Base-by-base conservation (phyloP, 2,888 invertebrate genomes). In the Andricus curvator region DNA sequence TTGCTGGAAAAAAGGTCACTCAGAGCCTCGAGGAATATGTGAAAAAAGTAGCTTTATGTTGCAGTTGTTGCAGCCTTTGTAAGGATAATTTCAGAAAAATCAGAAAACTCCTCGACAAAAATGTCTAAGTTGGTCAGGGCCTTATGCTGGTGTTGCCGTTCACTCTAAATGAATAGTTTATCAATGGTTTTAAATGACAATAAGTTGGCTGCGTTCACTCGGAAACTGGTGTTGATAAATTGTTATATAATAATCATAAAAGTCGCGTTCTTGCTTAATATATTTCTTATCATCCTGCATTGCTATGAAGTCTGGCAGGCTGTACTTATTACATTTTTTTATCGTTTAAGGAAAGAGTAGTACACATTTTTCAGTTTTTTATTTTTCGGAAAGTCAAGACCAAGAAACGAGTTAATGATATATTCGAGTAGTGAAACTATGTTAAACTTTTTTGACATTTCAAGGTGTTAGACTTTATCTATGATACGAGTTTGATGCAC, bases 141-240 rank as follows among this genome's bases (percentile, higher is more conserved):
- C 77, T 66, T 48, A 70, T 56, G 44, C 70, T 74, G 0, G 74
- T 74, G 17, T 20, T 74, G 65, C 81, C 77, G 56, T 76, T 80
- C 78, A 80, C 78, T 78, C 33, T 76, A 62, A 66, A 68, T 48
- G 48, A 37, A 79, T 64, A n/a, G 79, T 79, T 81, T 62, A 81
- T 80, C 44, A 56, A 56, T 56, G 51, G 0, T 56, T 5, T 74
- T 74, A n/a, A 56, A 51, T 74, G 29, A 56, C 25, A 56, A 51
- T 74, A 56, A 29, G 25, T 70, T 17, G 20, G 25, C 48, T 51
- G 20, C 17, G 48, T 51, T 70, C 29, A 11, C 48, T 25, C 4
- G 29, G 29, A 48, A 70, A 48, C 33, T 70, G 4, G 25, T 70
- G 29, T 29, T 70, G n/a, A 74, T 33, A 74, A 56, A 37, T 74